Evolutionary conservation across 2,113 vertebrate genomes (phyloP), one percentile per base, ranked within the genome.

Genomic region (Perca flavescens): DNA sequence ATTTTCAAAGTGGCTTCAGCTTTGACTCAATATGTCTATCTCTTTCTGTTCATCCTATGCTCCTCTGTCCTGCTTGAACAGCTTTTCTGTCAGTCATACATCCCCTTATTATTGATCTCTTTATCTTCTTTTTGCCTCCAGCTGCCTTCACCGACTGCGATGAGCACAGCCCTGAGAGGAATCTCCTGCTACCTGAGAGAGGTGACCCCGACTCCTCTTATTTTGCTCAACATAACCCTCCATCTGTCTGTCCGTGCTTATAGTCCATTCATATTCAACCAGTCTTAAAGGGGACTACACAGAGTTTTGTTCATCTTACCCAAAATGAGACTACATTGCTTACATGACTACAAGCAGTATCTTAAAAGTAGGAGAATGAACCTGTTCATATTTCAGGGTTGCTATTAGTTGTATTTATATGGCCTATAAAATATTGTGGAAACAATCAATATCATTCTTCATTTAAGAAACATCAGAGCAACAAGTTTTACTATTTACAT

Each of bases 151-250:
- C 97, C 97, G 0, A 96, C 96, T 3, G 96, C 97, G 1, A 97
- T 97, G 96, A 96, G 95, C 31, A 94, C 96, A 0, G 97, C 96
- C 0, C 91, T 97, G 72, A 95, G 96, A 91, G 97, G 97, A 66
- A 97, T 98, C 86, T 97, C 97, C 90, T 97, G 96, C 84, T 97
- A 97, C 87, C 94, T 98, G 87, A 96, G 96, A 95, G 97, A 98
- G 96, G 96, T 97, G 82, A 94, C 69, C 50, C 52, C 69, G 28
- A 68, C 53, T 50, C 43, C 25, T 52, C 31, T 80, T 80, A 69
- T 82, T 60, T 68, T 6, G 19, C 43, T 73, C 71, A 40, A 43
- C 49, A 46, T 63, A 49, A 13, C 70, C 36, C 21, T 40, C 43
- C 19, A 11, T 71, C 57, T 67, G 47, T 76, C 53, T 36, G 28